Evolutionary conservation across 2,888 invertebrate species (phyloP), one percentile per base, ranked within the genome.

Genomic region (Augiades crinisus): DNA sequence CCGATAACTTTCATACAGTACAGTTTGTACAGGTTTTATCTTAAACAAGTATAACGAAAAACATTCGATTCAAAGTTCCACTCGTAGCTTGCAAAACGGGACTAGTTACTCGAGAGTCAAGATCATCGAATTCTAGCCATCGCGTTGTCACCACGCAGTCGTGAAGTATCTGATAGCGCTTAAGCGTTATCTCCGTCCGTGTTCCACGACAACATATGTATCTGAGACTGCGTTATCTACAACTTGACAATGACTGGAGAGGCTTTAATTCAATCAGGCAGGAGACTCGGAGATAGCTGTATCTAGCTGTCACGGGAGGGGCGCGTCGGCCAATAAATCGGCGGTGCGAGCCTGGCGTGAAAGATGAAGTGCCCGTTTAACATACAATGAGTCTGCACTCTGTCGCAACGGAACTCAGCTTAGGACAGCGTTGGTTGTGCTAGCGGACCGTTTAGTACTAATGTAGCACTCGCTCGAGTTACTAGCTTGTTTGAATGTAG

Each of bases 331-430:
- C 70, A 84, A 87, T 88, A 88, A 88, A 88, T 88, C 80, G 81
- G 68, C 76, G 50, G 77, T 72, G 64, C 70, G 70, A 65, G 70
- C 69, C 69, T 66, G 67, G 73, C 77, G 79, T 77, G 81, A 82
- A 79, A 85, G 87, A 88, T 80, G 88, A 81, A 87, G 86, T 87
- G 79, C 81, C 72, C 85, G 81, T 77, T 89, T 89, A 82, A 85
- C 88, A 89, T 89, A 89, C 87, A 89, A 89, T 89, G 86, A 83
- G 81, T 68, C 70, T 72, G 73, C 66, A 68, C 65, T 72, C 70
- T 82, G 78, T 78, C 78, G 83, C 82, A 82, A 83, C 67, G 63
- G 66, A 66, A 63, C 70, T 70, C 66, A 68, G 74, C 77, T 72
- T 70, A 72, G 75, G 64, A 70, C 72, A 66, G 56, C 36, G 47